Percentiles rank a stretch among this genome's conserved stretches.
phyloP scores from a whole-genome alignment of 2,113 vertebrate genomes.

The Sander vitreus region DNA sequence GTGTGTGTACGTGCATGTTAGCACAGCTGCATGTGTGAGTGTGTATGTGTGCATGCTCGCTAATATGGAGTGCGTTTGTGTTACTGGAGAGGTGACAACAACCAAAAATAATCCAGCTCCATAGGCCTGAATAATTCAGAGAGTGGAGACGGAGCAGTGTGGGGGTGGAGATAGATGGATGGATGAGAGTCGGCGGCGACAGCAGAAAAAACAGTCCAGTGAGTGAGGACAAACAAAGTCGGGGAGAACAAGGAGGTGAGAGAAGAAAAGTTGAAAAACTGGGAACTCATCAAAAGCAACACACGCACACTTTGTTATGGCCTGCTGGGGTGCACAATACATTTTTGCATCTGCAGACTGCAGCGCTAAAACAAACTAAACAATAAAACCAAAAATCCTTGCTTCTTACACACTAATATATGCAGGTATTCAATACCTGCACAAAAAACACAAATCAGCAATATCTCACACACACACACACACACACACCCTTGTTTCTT shows the following conservation, averaged over 20 bases:
- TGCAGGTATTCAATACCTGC: conserved; percentile 24
- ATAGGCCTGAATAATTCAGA: conserved; percentile 72
- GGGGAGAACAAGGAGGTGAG: not conserved
- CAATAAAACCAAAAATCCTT: not conserved
- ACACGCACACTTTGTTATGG: not conserved
- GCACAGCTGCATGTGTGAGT: not conserved
- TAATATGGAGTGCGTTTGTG: conserved; percentile 36
- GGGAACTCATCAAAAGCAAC: conserved; percentile 22
- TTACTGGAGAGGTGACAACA: conserved; percentile 66
- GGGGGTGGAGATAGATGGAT: conserved; percentile 39
- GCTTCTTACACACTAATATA: conserved; percentile 30
- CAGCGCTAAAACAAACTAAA: conserved; percentile 25
- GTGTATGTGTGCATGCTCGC: not conserved
- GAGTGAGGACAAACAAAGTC: conserved; percentile 44
- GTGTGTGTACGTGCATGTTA: not conserved
- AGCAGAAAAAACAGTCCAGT: conserved; percentile 18
- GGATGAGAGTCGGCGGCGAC: conserved; percentile 28
- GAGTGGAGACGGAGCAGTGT: conserved; percentile 34
- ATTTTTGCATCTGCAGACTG: conserved; percentile 18
- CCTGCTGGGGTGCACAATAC: not conserved
- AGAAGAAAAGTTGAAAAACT: conserved; percentile 42
- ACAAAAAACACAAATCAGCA: conserved; percentile 42
- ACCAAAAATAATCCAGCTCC: conserved; percentile 62
- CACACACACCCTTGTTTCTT: not conserved
- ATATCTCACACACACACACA: conserved; percentile 17